These are phyloP conservation scores for Xiphophorus birchmanni DNA, from an alignment of 2,797 vertebrate species.

Conservation along the genomic window DNA sequence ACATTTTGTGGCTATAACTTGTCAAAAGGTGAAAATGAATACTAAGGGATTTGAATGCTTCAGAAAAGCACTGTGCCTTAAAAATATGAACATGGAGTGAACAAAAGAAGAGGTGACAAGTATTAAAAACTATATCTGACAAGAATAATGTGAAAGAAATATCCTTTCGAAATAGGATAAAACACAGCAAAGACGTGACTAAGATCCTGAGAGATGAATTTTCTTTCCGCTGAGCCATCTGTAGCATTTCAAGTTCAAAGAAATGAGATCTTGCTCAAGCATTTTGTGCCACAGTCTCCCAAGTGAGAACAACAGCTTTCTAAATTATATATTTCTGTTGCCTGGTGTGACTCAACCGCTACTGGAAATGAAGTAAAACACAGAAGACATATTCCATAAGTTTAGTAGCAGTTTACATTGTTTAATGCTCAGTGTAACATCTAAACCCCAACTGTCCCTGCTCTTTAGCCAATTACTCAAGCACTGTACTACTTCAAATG, in stretches of 20 bases:
- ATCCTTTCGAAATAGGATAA: not conserved
- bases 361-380: slow-evolving; percentile 69
- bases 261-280: not conserved
- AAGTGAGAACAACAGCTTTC: slow-evolving; percentile 22
- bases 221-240: not conserved
- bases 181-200: not conserved
- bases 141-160: not conserved
- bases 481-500: slow-evolving; percentile 42
- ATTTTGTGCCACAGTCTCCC: not conserved
- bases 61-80: not conserved
- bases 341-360: slow-evolving; percentile 37
- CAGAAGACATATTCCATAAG: slow-evolving; percentile 72
- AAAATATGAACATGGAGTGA: not conserved
- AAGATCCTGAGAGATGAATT: not conserved
- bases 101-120: not conserved
- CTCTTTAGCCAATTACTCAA: slow-evolving; percentile 53
- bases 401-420: slow-evolving; percentile 62
- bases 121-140: not conserved
- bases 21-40: not conserved
- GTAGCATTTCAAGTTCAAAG: not conserved
- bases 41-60: not conserved
- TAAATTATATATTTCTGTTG: slow-evolving; percentile 9
- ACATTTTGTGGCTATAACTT: not conserved
- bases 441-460: slow-evolving; percentile 44
- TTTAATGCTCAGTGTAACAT: slow-evolving; percentile 66